These are phyloP conservation scores for Monoplex corrugatus DNA, from an alignment of 2,888 invertebrate species.

Conservation along the genomic window DNA sequence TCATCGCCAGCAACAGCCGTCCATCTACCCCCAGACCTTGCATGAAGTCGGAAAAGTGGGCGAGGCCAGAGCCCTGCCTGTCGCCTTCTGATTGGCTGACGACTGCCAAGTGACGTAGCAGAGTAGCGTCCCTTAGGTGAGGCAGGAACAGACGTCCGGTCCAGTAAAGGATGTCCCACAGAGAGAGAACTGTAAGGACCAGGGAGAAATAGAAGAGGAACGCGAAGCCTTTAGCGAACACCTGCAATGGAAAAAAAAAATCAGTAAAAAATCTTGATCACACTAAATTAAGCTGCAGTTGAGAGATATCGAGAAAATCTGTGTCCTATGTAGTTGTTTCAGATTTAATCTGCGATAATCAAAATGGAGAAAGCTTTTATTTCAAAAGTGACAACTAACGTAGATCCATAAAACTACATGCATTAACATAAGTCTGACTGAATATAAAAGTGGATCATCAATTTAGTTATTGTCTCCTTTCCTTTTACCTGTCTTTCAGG, in stretches of 20 bases:
- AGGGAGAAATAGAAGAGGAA: constrained; percentile 44
- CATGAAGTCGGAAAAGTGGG: neutral
- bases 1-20: constrained; percentile 37
- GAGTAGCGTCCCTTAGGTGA: neutral
- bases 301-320: neutral
- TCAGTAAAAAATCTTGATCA: neutral
- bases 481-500: too few relatives aligned
- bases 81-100: neutral
- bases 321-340: too few relatives aligned
- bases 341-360: too few relatives aligned
- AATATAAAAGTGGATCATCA: too few relatives aligned
- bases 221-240: constrained; percentile 28
- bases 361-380: too few relatives aligned
- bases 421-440: too few relatives aligned
- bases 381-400: too few relatives aligned
- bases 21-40: constrained; percentile 32
- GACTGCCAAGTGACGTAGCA: constrained; percentile 35
- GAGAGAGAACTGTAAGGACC: constrained; percentile 12
- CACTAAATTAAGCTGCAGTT: neutral
- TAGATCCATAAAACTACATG: too few relatives aligned
- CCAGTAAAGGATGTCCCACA: constrained; percentile 21
- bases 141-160: constrained; percentile 17
- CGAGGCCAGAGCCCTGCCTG: neutral
- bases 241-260: neutral
- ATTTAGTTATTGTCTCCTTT: too few relatives aligned